These are phyloP conservation scores for Adineta ricciae DNA, from an alignment of 2,888 invertebrate species.

Conservation along the genomic window DNA sequence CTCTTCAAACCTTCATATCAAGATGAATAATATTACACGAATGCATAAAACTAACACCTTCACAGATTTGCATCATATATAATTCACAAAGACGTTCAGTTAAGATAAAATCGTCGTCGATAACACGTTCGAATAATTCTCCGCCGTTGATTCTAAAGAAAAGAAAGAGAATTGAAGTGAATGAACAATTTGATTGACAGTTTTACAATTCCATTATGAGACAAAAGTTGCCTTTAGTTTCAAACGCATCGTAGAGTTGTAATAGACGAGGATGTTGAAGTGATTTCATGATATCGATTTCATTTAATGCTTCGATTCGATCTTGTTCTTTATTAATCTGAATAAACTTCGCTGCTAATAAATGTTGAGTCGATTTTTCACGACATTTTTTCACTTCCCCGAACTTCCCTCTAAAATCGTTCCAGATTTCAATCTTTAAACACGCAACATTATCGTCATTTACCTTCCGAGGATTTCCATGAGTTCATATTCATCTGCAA, in stretches of 20 bases:
- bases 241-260: slow-evolving; percentile 92
- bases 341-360: slow-evolving; percentile 84
- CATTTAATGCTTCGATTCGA: slow-evolving; percentile 77
- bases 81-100: slow-evolving; percentile 91
- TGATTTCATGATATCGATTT: slow-evolving; percentile 88
- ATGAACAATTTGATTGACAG: no score
- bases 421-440: no score
- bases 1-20: slow-evolving; percentile 72
- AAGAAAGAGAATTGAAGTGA: no score
- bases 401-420: slow-evolving; percentile 82
- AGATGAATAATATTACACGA: slow-evolving; percentile 85
- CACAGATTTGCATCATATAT: slow-evolving; percentile 93
- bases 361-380: slow-evolving; percentile 68
- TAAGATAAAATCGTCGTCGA: slow-evolving; percentile 90
- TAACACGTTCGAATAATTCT: slow-evolving; percentile 93
- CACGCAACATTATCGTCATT: no score
- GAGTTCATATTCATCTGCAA: slow-evolving; percentile 74
- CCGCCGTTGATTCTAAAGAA: slow-evolving; percentile 80
- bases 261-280: slow-evolving; percentile 87
- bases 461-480: slow-evolving; percentile 85
- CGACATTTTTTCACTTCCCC: slow-evolving; percentile 85
- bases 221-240: slow-evolving; percentile 75
- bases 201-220: slow-evolving; percentile 95
- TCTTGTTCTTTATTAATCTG: slow-evolving; percentile 71
- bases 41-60: slow-evolving; percentile 93